Conservation (phyloP, 2,888 invertebrate genomes). For the Phengaris alcon region DNA sequence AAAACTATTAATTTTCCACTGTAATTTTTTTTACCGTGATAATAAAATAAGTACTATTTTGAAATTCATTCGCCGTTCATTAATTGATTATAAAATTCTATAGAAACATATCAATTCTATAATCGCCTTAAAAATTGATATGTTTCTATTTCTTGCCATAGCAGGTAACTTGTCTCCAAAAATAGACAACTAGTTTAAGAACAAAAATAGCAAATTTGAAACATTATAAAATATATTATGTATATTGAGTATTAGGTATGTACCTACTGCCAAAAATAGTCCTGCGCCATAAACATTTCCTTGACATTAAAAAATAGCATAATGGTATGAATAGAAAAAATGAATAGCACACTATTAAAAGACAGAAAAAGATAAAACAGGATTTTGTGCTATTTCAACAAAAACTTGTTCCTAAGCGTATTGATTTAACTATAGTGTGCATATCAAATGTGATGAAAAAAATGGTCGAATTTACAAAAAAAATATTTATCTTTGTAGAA, state of each 20-base stretch:
- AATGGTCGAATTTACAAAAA: too few relatives aligned
- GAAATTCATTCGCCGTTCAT: too few relatives aligned
- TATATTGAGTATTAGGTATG: too few relatives aligned
- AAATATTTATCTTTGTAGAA: too few relatives aligned
- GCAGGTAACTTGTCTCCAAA: neutral
- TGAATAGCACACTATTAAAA: neutral
- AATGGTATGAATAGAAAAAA: neutral
- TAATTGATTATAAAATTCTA: too few relatives aligned
- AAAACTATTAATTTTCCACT: too few relatives aligned
- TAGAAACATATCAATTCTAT: too few relatives aligned
- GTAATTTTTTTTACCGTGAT: too few relatives aligned
- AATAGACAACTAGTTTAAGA: neutral
- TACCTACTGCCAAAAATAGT: neutral
- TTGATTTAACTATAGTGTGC: too few relatives aligned
- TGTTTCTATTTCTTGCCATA: neutral
- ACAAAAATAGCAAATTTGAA: too few relatives aligned
- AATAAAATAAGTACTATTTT: too few relatives aligned
- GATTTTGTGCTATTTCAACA: neutral
- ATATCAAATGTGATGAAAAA: neutral
- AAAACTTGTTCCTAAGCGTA: neutral
- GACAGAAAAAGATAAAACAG: neutral
- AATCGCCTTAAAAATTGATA: neutral
- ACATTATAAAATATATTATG: too few relatives aligned
- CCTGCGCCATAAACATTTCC: neutral
- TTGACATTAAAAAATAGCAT: neutral